phyloP scores from a whole-genome alignment of 1,140 invertebrate genomes.

The Zaprionus vittiger region DNA sequence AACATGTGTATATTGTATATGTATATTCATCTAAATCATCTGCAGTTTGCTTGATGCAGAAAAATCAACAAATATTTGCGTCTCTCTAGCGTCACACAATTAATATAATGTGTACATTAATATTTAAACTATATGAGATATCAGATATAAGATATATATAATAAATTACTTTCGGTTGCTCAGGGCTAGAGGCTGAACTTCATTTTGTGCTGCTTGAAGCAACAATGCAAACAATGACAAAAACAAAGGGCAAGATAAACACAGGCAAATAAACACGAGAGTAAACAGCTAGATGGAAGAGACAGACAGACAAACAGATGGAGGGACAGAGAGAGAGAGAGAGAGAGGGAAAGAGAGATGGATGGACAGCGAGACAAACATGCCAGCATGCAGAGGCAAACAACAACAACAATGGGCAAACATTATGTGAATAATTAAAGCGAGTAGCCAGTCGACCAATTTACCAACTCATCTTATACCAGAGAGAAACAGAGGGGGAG shows the following conservation, averaged over 20 bases:
- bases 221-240: conserved; percentile 4
- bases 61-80: background rate
- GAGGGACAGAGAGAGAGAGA: conserved; percentile 59
- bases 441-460: conserved; percentile 30
- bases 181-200: conserved; percentile 56
- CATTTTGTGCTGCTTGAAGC: conserved; percentile 20
- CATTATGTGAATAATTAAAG: conserved; percentile 72
- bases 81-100: background rate
- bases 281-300: background rate
- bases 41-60: background rate
- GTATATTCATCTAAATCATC: background rate
- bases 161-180: conserved; percentile 29
- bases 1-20: background rate
- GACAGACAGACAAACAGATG: conserved; percentile 36
- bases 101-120: background rate
- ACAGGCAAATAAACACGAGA: conserved; percentile 4
- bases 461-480: background rate
- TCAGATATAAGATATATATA: background rate
- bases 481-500: background rate
- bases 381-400: conserved; percentile 45
- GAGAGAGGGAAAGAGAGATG: conserved; percentile 58
- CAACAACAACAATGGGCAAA: conserved; percentile 33
- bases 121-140: conserved; percentile 10
- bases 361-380: conserved; percentile 64
- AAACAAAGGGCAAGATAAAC: conserved; percentile 5